Evolutionary conservation across 2,888 invertebrate species (phyloP).

Genomic region (Stratiomys singularior): DNA sequence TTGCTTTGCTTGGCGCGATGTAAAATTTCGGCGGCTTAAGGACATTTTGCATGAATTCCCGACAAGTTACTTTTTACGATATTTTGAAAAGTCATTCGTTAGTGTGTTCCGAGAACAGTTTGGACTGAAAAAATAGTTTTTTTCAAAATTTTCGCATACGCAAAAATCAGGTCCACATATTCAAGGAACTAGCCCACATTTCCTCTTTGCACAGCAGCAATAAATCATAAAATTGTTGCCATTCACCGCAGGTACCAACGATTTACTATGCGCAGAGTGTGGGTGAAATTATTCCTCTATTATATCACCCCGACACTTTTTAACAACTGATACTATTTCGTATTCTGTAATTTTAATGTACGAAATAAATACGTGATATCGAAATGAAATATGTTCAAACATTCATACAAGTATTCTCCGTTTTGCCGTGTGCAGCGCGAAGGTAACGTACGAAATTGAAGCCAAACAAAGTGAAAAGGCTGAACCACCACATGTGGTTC

Average conservation of each 20-base stretch:
- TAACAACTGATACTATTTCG: slow-evolving; percentile 16
- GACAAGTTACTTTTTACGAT: too few relatives aligned
- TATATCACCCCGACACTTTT: slow-evolving; percentile 13
- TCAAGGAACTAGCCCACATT: too few relatives aligned
- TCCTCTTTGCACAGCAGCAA: not conserved
- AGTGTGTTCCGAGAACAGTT: too few relatives aligned
- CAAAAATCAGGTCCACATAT: too few relatives aligned
- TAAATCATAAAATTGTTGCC: slow-evolving; percentile 18
- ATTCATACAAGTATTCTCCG: too few relatives aligned
- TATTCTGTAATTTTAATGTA: slow-evolving; percentile 30
- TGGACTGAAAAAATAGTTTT: too few relatives aligned
- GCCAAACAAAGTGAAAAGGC: not conserved
- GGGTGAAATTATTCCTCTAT: slow-evolving; percentile 15
- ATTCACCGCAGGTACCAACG: slow-evolving; percentile 14
- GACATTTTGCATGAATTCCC: too few relatives aligned
- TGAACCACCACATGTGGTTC: slow-evolving; percentile 29
- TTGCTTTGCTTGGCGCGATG: not conserved
- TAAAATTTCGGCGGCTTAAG: too few relatives aligned
- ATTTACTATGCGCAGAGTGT: slow-evolving; percentile 26
- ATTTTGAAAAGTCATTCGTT: too few relatives aligned
- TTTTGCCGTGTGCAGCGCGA: not conserved
- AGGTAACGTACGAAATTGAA: not conserved
- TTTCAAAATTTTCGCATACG: too few relatives aligned
- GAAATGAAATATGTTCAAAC: slow-evolving; percentile 3
- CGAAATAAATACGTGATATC: slow-evolving; percentile 27